A percentile compares a stretch with the other conserved stretches of the same genome.
Evolutionary conservation across 2,113 vertebrate species (phyloP).

Genomic region (Megaceryle torquata): DNA sequence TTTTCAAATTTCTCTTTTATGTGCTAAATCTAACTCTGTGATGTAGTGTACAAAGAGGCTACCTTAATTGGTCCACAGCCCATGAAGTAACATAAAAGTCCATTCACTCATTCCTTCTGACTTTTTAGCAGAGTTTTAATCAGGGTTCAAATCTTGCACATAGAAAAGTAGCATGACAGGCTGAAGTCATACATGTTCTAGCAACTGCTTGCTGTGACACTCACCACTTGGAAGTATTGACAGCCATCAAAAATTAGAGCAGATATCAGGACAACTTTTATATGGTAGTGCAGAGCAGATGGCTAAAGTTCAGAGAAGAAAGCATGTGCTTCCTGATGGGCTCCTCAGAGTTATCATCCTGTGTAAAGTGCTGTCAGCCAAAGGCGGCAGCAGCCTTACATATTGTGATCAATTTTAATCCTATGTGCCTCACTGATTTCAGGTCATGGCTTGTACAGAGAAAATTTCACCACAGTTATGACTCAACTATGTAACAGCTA

Average conservation of each 20-base stretch:
- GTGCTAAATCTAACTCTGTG: neutral
- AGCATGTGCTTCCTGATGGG: fast-evolving
- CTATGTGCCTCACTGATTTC: neutral
- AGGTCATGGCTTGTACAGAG: neutral
- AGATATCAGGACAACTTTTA: neutral
- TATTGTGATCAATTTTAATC: neutral
- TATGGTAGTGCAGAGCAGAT: neutral
- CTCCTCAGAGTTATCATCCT: neutral
- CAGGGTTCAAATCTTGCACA: neutral
- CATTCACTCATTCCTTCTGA: neutral
- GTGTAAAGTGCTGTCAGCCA: neutral
- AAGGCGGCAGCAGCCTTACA: neutral
- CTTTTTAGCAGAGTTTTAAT: neutral
- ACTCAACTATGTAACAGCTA: neutral
- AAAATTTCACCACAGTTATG: neutral
- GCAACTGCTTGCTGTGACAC: neutral
- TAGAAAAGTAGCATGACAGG: neutral
- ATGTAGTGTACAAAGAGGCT: neutral
- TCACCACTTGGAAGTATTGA: neutral
- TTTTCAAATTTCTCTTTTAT: neutral
- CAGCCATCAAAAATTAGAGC: neutral
- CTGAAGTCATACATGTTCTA: neutral
- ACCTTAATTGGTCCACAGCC: neutral
- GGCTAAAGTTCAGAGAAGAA: neutral
- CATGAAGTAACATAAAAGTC: neutral